Evolutionary conservation across 1,140 invertebrate genomes (phyloP), one percentile per base, ranked within the genome.

Genomic region (Telenomus remus): DNA sequence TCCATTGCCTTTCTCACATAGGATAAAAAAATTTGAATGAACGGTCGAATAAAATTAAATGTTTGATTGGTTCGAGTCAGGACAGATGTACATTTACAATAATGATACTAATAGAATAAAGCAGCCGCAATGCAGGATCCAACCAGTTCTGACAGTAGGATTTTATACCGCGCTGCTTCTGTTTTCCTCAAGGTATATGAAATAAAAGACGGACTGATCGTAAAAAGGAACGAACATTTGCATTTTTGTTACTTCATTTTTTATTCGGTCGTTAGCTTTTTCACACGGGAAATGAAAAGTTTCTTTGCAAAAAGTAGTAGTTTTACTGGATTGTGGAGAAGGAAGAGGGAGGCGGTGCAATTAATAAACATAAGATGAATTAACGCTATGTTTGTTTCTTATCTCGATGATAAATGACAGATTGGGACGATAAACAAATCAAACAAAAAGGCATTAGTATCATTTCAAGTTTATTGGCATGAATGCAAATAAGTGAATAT

Each of bases 101-200:
- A 69, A 54, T 56, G 63, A 77, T 56, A 64, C 53, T 64, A 63
- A 63, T 72, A 64, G 68, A 72, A 72, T 64, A 59, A 77, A 72
- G n/a, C n/a, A n/a, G n/a, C n/a, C n/a, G 53, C 61, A 39, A 50
- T 63, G 61, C 55, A 33, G 55, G 71, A 66, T 46, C 27, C 59
- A 68, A 75, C 71, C 71, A 75, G 71, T 66, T 75, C 64, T 75
- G 63, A 57, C 46, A 46, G 42, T 48, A 64, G 64, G 55, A 60
- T 73, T 73, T 73, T 66, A 65, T 60, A 46, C 61, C 11, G 39
- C 48, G 53, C 15, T 60, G 51, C 63, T 74, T 61, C 61, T 66
- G 64, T 74, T 63, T 63, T 63, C 46, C 71, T 56, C 37, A n/a
- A 50, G 48, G n/a, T n/a, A 34, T 15, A 19, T 53, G 39, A 64